Evolutionary conservation across 2,797 vertebrate genomes (phyloP), one percentile per base, ranked within the genome.

Genomic region (Pelobates cultripes): DNA sequence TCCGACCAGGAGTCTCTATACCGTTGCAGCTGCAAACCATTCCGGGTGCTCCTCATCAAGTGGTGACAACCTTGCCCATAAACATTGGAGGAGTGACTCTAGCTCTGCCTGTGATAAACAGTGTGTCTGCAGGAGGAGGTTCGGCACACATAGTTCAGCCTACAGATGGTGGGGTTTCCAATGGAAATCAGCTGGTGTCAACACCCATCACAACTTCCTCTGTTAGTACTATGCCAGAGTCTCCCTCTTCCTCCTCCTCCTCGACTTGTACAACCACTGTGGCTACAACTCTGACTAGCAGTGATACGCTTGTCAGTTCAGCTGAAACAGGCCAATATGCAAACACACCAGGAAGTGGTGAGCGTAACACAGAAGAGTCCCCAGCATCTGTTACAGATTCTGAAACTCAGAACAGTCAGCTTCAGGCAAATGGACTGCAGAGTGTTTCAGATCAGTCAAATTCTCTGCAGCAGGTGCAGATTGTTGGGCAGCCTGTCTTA

Each of bases 31-130:
- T 99, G 86, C 97, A 99, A 89, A 95, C 96, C 73, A 94, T 99
- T 89, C 94, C 97, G 86, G 96, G 97, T 85, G 93, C 96, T 85
- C 97, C 97, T 91, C 91, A 96, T 0, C 97, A 98, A 57, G 92
- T 99, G 83, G 96, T 99, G 92, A 99, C 98, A 72, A 99, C 98
- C 0, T 90, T 99, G 73, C 98, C 98, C 79, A 98, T 99, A 92
- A 99, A 98, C 90, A 95, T 99, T 3, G 97, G 98, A 76, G 97
- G 97, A 80, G 95, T 99, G 91, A 99, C 98, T 82, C 88, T 99
- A 70, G 96, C 97, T 1, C 88, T 99, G 89, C 98, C 98, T 3
- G 96, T 99, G 85, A 98, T 99, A 89, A 99, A 98, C 90, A 97
- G 90, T 0, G 87, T 98, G 63, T 92, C 93, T 69, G 74, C 95